Conservation (phyloP, 92 coral and sea anemone genomes). For the Zoanthus sociatus region DNA sequence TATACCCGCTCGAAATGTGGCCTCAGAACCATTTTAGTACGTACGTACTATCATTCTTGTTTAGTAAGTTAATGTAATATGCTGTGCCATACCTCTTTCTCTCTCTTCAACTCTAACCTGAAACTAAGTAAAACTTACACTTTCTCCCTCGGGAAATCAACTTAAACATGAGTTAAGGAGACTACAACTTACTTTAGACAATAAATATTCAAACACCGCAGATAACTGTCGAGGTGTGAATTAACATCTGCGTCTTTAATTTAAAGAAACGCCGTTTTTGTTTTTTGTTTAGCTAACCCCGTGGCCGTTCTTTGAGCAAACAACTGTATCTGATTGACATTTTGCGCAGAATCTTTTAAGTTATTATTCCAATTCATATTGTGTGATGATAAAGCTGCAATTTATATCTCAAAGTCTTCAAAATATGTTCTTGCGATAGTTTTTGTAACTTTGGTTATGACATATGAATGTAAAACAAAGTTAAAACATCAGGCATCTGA, state of each 20-base stretch:
- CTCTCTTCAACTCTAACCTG: too few relatives aligned
- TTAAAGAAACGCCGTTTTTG: not conserved
- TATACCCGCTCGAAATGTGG: too few relatives aligned
- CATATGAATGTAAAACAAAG: not conserved
- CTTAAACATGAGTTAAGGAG: not conserved
- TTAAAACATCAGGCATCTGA: not conserved
- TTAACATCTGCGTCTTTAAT: conserved; percentile 9
- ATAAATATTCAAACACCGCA: conserved; percentile 15
- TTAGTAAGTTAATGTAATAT: too few relatives aligned
- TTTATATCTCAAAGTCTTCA: not conserved
- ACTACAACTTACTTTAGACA: not conserved
- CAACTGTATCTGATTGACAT: conserved; percentile 17
- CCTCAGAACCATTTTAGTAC: too few relatives aligned
- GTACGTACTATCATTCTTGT: too few relatives aligned
- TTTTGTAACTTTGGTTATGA: not conserved
- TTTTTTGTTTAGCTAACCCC: not conserved
- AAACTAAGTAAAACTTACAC: not conserved
- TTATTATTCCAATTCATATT: conserved; percentile 2
- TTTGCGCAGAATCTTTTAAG: conserved; percentile 14
- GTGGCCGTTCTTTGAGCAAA: conserved; percentile 20
- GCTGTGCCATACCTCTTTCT: too few relatives aligned
- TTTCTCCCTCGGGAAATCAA: not conserved
- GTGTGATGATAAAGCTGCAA: not conserved
- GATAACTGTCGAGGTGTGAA: conserved; percentile 24
- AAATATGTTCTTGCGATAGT: not conserved